Conservation (phyloP, 2,888 invertebrate genomes). For the Spisula subtruncata region DNA sequence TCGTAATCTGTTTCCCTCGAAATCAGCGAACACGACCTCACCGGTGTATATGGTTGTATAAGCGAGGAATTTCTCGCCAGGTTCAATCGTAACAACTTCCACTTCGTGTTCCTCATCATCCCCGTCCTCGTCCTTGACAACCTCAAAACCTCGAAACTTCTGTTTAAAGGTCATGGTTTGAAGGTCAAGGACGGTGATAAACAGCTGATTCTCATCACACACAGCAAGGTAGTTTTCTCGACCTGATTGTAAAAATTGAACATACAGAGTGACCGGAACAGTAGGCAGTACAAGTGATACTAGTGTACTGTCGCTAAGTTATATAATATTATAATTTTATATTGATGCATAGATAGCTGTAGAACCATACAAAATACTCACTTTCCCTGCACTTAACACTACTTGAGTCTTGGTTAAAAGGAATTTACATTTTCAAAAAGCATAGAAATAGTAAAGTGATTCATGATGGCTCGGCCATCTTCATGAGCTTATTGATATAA, state of each 20-base stretch:
- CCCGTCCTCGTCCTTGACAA: conserved; percentile 48
- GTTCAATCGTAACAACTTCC: conserved; percentile 66
- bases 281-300: too few relatives aligned
- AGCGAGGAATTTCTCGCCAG: conserved; percentile 62
- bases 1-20: conserved; percentile 58
- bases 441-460: too few relatives aligned
- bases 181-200: conserved; percentile 61
- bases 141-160: conserved; percentile 63
- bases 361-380: too few relatives aligned
- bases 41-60: conserved; percentile 65
- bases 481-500: too few relatives aligned
- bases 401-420: too few relatives aligned
- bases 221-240: conserved; percentile 47
- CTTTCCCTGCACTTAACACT: too few relatives aligned
- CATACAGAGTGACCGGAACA: too few relatives aligned
- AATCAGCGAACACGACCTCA: conserved; percentile 67
- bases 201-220: conserved; percentile 51
- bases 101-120: conserved; percentile 64
- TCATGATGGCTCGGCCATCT: too few relatives aligned
- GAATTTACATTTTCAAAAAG: too few relatives aligned
- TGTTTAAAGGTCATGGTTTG: conserved; percentile 40
- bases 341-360: too few relatives aligned
- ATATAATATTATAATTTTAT: too few relatives aligned
- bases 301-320: too few relatives aligned
- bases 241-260: background rate